Conservation (phyloP, 2,888 invertebrate species). For the Caenorhabditis becei region DNA sequence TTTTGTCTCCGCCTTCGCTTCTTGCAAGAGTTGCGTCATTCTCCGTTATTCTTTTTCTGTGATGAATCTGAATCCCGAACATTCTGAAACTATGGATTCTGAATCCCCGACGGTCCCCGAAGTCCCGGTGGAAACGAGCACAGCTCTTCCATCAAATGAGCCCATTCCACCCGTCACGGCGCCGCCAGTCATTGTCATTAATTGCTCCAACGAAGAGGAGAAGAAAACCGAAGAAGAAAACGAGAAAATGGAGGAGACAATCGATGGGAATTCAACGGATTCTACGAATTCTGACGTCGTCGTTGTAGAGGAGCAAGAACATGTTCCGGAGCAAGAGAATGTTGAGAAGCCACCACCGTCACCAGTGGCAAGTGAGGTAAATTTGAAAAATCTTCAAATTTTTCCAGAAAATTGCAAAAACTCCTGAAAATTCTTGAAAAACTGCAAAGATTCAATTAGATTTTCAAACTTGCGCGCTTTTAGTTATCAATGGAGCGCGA, state of each 20-base stretch:
- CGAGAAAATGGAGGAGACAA: not conserved
- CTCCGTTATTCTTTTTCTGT: not conserved
- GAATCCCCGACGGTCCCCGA: not conserved
- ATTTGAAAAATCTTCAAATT: not conserved
- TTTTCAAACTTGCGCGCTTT: no score
- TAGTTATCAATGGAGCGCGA: not conserved
- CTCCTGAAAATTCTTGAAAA: no score
- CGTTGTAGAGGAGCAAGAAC: not conserved
- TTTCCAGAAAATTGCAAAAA: not conserved
- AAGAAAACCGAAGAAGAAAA: not conserved
- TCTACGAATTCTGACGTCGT: not conserved
- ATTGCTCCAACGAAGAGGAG: slow-evolving; percentile 31
- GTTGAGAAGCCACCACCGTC: not conserved
- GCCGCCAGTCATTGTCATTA: slow-evolving; percentile 42
- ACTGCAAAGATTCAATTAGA: no score
- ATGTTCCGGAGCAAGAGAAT: not conserved
- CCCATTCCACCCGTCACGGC: not conserved
- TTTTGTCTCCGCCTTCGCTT: slow-evolving; percentile 41
- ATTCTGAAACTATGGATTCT: no score
- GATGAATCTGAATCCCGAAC: slow-evolving; percentile 1
- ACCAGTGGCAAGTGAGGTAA: not conserved
- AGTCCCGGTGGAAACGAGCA: not conserved
- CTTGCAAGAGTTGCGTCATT: slow-evolving; percentile 18
- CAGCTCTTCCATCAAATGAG: slow-evolving; percentile 19
- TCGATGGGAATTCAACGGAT: slow-evolving; percentile 8